Evolutionary conservation across 2,888 invertebrate species (phyloP), one percentile per base, ranked within the genome.

Genomic region (Xylocampa areola): DNA sequence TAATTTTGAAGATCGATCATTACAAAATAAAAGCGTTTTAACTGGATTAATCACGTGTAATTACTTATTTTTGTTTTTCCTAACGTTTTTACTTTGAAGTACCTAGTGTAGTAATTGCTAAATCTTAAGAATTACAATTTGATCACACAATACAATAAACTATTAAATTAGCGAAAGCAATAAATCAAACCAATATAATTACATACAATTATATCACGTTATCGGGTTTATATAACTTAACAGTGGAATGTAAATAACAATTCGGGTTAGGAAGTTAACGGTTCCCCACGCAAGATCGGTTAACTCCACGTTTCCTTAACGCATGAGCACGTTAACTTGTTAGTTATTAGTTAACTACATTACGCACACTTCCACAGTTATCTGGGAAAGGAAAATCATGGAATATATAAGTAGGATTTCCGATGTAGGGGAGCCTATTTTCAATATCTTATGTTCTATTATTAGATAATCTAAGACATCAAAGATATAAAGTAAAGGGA

Each of bases 161-260:
- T 5, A 21, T 4, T 3, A 27, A 36, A 47, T 35, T 35, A 19
- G 1, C 21, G 10, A 32, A 40, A 51, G 21, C 17, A 8, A 57
- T 21, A 21, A 29, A 37, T 23, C 5, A 44, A 37, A 4, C 6
- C n/a, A 16, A 37, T 57, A 4, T 55, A 54, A 62, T 51, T 39
- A 58, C 25, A 51, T 40, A 63, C 27, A 48, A 66, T 78, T 66
- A 76, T 55, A 75, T 66, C 67, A 80, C 50, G 45, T 50, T 74
- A 55, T 51, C 54, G 44, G 35, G 51, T 62, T 77, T 73, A 74
- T 74, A 55, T 70, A 66, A 61, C 23, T 19, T 23, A 65, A 64
- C 27, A 16, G n/a, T 7, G 61, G 35, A 55, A 64, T 64, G 49
- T 54, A 43, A 45, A 52, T 54, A 66, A 14, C 35, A 27, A 47